Evolutionary conservation across 2,888 invertebrate genomes (phyloP), one percentile per base, ranked within the genome.

Genomic region (Dynastes tityus): DNA sequence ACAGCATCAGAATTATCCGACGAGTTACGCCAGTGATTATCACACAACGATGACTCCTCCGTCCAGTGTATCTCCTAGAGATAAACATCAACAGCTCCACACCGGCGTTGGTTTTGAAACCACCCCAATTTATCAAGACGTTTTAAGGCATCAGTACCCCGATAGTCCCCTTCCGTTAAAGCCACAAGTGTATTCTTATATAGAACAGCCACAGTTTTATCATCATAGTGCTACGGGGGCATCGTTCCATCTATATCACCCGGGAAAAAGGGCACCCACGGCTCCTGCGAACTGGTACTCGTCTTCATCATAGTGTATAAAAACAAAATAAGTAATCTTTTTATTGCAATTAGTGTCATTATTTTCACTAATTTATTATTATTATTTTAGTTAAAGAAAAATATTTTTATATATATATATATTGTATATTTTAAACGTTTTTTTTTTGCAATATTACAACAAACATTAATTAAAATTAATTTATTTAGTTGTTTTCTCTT

Each of bases 21-120:
- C 85, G 90, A 88, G 90, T 79, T 93, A 93, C 84, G 90, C 91
- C 79, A 94, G 94, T 81, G 96, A 96, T 85, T 96, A 96, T 85
- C 97, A 97, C 88, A 67, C 78, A 16, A 96, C 97, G 68, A 98
- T 98, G 96, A 98, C 98, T 3, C 98, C 98, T 75, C 98, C 98
- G 74, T 97, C 97, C n/a, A 98, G 98, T 2, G 98, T 98, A 1
- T 98, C 98, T 4, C 98, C 98, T 0, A 92, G 97, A 80, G 98
- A 98, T 86, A 96, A 94, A 84, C 93, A 90, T 88, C 92, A 91
- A 87, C 94, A 93, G 84, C 88, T 90, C 79, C 91, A 90, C 79
- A 85, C 87, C 83, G 91, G 81, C 88, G 92, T 89, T 88, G 90
- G 89, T 27, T 89, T 89, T 79, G 90, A 88, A 82, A 89, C 87